A percentile compares a stretch with the other conserved stretches of the same genome.
Evolutionary conservation across 2,113 vertebrate genomes (phyloP).

Genomic region (Lampris megalopsis): DNA sequence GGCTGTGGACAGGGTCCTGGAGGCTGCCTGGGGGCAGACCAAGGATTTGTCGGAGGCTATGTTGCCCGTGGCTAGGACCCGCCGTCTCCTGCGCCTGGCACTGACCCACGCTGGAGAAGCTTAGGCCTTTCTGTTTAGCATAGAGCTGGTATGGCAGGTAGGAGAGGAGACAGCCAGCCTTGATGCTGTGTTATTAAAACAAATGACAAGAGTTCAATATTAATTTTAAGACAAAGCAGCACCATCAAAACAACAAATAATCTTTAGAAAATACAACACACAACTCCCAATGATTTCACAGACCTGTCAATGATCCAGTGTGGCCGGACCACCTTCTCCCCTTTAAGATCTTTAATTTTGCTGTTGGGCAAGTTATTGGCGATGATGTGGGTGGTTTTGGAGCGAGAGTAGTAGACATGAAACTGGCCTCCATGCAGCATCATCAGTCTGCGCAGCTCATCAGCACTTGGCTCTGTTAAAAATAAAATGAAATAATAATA

Average conservation of each 20-base stretch:
- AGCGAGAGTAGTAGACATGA: conserved; percentile 94
- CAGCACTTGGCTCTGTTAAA: conserved; percentile 90
- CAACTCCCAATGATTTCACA: conserved; percentile 9
- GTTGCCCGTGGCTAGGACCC: conserved; percentile 81
- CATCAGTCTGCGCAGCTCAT: conserved; percentile 94
- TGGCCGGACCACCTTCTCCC: conserved; percentile 94
- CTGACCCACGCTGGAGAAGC: conserved; percentile 82
- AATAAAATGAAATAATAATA: background rate
- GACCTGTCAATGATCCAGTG: conserved; percentile 98
- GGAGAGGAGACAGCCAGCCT: conserved; percentile 92
- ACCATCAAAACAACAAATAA: background rate
- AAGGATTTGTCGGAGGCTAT: conserved; percentile 37
- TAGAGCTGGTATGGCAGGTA: conserved; percentile 94
- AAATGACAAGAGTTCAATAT: conserved; percentile 2
- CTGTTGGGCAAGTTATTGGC: conserved; percentile 94
- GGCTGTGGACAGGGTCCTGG: conserved; percentile 34
- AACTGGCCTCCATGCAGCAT: conserved; percentile 97
- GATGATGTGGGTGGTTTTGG: conserved; percentile 97
- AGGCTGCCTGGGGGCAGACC: conserved; percentile 36
- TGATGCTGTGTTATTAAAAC: conserved; percentile 82
- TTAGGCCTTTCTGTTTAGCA: conserved; percentile 89
- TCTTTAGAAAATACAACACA: background rate
- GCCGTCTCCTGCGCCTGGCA: conserved; percentile 83
- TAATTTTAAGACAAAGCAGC: background rate
- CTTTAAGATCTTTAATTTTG: conserved; percentile 94